Base-by-base conservation (phyloP, 2,888 invertebrate species). In the Patella pellucida region DNA sequence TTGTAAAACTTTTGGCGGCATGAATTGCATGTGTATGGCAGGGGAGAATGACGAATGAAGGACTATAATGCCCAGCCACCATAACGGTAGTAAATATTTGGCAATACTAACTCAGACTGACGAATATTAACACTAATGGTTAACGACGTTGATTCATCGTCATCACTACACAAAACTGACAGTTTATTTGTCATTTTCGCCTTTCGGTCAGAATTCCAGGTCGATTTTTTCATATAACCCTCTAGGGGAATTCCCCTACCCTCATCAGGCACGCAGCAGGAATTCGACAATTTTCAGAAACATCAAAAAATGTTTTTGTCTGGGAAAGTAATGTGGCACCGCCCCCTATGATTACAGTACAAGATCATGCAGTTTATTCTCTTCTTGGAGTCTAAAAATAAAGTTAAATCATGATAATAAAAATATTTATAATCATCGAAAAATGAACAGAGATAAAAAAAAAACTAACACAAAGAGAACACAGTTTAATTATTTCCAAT, bases 111-210 rank as follows among this genome's bases (percentile, higher is more conserved):
- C 19, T 23, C 19, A 23, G 19, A 23, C 23, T 62, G 62, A 62
- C 23, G 62, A 19, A 62, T 62, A 62, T 62, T 62, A 62, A 62
- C 19, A 23, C 23, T 62, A 62, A 62, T 62, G 19, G 62, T 23
- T 19, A 62, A 23, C 15, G 23, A 14, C 62, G 23, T 19, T 62
- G 62, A 62, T 62, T 62, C 62, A 62, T 23, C 19, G 23, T 62
- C 62, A 62, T 19, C 14, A 23, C 23, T 62, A 62, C 62, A 15
- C 23, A 19, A 12, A 15, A 62, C 62, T 14, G 62, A 62, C 62
- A 62, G 62, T 62, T 62, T 62, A 62, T 62, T 62, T 62, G 62
- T 62, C 62, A 62, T 62, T 62, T 62, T 62, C 62, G 14, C 62
- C 23, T 23, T 62, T 23, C 62, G 62, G 23, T 23, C 19, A 23